phyloP scores from a whole-genome alignment of 2,797 vertebrate genomes.

The Rousettus madagascariensis region DNA sequence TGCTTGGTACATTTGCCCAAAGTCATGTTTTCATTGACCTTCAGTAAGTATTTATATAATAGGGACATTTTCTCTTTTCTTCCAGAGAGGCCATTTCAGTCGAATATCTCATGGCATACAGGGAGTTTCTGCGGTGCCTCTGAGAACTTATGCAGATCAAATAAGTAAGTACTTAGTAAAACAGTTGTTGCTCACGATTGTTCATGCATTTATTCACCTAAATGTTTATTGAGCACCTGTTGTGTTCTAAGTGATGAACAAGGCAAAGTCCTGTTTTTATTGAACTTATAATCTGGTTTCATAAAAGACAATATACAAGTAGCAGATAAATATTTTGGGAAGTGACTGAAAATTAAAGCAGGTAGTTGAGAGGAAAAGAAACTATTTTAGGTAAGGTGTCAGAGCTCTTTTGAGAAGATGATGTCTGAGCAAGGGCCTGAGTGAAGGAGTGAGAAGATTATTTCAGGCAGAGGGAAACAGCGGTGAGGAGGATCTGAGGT shows the following conservation, averaged over 20 bases:
- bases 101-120: slow-evolving; percentile 91
- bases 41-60: not conserved
- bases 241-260: not conserved
- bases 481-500: not conserved
- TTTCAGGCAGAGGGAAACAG: not conserved
- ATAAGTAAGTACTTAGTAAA: slow-evolving; percentile 85
- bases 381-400: not conserved
- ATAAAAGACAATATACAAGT: not conserved
- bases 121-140: slow-evolving; percentile 85
- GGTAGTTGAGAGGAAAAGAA: not conserved
- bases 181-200: not conserved
- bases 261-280: not conserved
- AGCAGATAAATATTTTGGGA: not conserved
- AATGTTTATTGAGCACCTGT: not conserved
- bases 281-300: not conserved
- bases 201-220: not conserved
- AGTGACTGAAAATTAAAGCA: slow-evolving; percentile 8
- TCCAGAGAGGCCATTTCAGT: slow-evolving; percentile 88
- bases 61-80: not conserved
- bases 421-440: not conserved
- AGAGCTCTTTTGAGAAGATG: not conserved
- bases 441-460: not conserved
- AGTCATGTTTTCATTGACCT: not conserved
- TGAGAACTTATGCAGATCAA: slow-evolving; percentile 93
- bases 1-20: not conserved